Percentiles rank a stretch among this genome's conserved stretches.
phyloP scores from a whole-genome alignment of 1,140 invertebrate genomes.

The Euwallacea fornicatus region DNA sequence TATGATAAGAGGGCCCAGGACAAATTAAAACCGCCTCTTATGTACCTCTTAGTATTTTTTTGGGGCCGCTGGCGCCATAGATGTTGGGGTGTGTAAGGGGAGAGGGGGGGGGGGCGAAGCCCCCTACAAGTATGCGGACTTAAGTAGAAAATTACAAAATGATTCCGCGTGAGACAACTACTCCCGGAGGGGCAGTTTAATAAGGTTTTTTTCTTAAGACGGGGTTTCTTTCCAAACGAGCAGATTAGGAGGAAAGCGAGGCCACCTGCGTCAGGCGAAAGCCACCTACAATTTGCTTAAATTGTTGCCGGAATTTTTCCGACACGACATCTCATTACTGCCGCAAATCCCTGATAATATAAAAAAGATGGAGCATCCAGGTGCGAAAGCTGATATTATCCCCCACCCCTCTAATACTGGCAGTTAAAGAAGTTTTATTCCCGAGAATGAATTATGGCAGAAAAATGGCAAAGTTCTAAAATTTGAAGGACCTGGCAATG shows the following conservation, averaged over 20 bases:
- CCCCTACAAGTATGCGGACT: slow-evolving; percentile 18
- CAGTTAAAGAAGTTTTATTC: too few species aligned
- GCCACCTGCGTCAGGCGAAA: slow-evolving; percentile 38
- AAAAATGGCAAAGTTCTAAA: too few species aligned
- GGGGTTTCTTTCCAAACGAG: slow-evolving; percentile 34
- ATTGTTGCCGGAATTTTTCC: slow-evolving; percentile 39
- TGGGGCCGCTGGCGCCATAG: too few species aligned
- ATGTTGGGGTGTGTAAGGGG: too few species aligned
- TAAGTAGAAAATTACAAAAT: slow-evolving; percentile 43
- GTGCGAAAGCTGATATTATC: slow-evolving; percentile 14
- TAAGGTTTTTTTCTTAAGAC: slow-evolving; percentile 40
- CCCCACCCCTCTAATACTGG: not conserved
- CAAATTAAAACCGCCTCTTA: slow-evolving; percentile 5
- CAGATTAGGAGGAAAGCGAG: slow-evolving; percentile 38
- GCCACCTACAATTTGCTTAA: slow-evolving; percentile 41
- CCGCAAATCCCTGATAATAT: slow-evolving; percentile 40
- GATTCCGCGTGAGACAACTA: slow-evolving; percentile 32
- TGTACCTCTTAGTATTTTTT: too few species aligned
- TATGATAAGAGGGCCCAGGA: slow-evolving; percentile 9
- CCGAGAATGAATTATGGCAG: too few species aligned
- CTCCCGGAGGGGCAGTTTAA: slow-evolving; percentile 34
- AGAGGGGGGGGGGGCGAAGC: not conserved
- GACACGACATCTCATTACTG: slow-evolving; percentile 42
- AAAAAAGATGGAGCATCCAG: slow-evolving; percentile 32
- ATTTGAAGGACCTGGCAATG: too few species aligned